These are phyloP conservation scores for Acleris cristana DNA, from an alignment of 2,888 invertebrate genomes.

Conservation along the genomic window DNA sequence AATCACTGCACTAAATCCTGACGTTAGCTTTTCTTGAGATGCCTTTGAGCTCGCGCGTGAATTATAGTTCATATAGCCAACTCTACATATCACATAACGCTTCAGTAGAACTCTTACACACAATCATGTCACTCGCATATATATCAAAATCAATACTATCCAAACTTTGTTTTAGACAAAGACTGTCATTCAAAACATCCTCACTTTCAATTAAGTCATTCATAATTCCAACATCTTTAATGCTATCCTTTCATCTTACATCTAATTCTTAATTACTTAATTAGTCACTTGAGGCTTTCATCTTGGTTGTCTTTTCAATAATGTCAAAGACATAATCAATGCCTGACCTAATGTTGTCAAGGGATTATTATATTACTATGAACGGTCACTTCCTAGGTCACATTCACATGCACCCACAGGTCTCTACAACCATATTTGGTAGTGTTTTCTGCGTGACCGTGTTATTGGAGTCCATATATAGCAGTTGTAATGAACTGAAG, in stretches of 20 bases:
- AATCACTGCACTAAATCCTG: too few species aligned
- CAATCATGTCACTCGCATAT: background rate
- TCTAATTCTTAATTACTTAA: background rate
- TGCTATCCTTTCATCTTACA: slow-evolving; percentile 7
- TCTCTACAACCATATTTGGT: slow-evolving; percentile 96
- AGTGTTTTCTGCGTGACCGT: slow-evolving; percentile 90
- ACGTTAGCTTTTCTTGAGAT: too few species aligned
- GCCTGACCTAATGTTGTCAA: background rate
- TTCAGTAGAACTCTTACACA: slow-evolving; percentile 31
- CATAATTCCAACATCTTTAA: background rate
- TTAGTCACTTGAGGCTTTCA: background rate
- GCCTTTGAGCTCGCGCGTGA: too few species aligned
- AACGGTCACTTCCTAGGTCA: slow-evolving; percentile 57
- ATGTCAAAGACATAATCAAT: background rate
- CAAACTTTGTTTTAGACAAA: background rate
- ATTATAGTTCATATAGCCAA: background rate
- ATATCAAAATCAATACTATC: background rate
- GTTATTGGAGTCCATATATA: slow-evolving; percentile 91
- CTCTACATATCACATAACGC: slow-evolving; percentile 42
- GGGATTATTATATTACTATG: background rate
- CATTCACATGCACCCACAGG: slow-evolving; percentile 95
- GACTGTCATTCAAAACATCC: background rate
- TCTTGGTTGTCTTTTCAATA: background rate
- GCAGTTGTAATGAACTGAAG: slow-evolving; percentile 90
- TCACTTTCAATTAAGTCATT: background rate